Conservation (phyloP, 2,113 vertebrate species). For the Lycocorax pyrrhopterus region DNA sequence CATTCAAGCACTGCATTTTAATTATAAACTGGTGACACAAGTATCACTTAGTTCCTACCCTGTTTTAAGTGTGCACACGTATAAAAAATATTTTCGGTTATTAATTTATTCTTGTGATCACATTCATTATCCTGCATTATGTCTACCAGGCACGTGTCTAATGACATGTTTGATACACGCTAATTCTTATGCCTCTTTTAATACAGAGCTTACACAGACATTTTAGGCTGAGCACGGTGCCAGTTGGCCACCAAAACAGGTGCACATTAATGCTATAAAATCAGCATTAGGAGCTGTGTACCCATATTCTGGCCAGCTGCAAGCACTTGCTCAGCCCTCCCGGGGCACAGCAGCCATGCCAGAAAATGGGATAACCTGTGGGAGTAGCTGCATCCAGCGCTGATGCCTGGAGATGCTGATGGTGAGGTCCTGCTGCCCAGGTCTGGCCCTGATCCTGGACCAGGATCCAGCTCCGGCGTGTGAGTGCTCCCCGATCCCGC, state of each 20-base stretch:
- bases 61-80: constrained; percentile 57
- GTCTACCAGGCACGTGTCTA: constrained; percentile 60
- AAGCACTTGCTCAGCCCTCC: constrained; percentile 29
- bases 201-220: constrained; percentile 1
- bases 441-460: neutral
- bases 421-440: neutral
- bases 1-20: constrained; percentile 60
- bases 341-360: neutral
- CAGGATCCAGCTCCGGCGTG: neutral
- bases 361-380: constrained; percentile 14
- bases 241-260: constrained; percentile 40
- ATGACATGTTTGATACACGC: constrained; percentile 52
- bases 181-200: constrained; percentile 49
- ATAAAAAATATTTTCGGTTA: constrained; percentile 52
- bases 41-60: constrained; percentile 52
- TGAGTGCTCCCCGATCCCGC: neutral
- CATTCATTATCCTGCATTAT: constrained; percentile 51
- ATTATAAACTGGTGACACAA: constrained; percentile 72
- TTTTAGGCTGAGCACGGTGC: neutral
- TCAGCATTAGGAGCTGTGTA: neutral
- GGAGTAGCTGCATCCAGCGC: neutral
- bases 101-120: constrained; percentile 54
- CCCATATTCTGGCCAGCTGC: constrained; percentile 47
- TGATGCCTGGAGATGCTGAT: neutral
- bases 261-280: constrained; percentile 4